These are phyloP conservation scores for Pinctada fucata DNA, from an alignment of 2,888 invertebrate species.

Conservation along the genomic window DNA sequence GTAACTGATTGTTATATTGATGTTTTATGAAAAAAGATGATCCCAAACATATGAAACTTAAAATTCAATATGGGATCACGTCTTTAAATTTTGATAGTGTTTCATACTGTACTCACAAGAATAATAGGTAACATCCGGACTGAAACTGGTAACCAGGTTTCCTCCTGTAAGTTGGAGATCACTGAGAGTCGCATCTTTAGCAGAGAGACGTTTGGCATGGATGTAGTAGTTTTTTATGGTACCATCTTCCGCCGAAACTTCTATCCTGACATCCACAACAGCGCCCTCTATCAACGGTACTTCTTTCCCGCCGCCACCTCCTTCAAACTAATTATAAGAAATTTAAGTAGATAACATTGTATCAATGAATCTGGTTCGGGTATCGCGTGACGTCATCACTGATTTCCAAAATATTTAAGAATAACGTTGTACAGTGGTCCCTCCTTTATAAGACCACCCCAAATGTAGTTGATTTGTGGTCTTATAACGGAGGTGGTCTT, in stretches of 20 bases:
- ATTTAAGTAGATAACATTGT: too few relatives aligned
- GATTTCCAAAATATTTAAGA: background rate
- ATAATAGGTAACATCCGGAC: slow-evolving; percentile 58
- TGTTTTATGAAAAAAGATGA: too few relatives aligned
- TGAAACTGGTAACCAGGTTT: slow-evolving; percentile 66
- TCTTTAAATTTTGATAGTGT: background rate
- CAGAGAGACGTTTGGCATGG: slow-evolving; percentile 70
- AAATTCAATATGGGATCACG: too few relatives aligned
- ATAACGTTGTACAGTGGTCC: background rate
- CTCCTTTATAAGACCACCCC: too few relatives aligned
- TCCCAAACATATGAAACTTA: too few relatives aligned
- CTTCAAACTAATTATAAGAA: slow-evolving; percentile 49
- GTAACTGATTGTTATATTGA: too few relatives aligned
- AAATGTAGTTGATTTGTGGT: too few relatives aligned
- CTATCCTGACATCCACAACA: slow-evolving; percentile 73
- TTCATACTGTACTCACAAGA: slow-evolving; percentile 57
- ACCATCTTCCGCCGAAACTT: slow-evolving; percentile 76
- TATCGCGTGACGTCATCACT: too few relatives aligned
- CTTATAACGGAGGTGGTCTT: too few relatives aligned
- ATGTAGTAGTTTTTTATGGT: slow-evolving; percentile 72
- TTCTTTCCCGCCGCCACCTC: slow-evolving; percentile 69
- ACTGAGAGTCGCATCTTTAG: slow-evolving; percentile 73
- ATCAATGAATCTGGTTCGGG: background rate
- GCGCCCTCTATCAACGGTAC: slow-evolving; percentile 72
- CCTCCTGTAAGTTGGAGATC: slow-evolving; percentile 64